These are phyloP conservation scores for Cheilosia scutellata DNA, from an alignment of 2,888 invertebrate genomes.

Conservation along the genomic window DNA sequence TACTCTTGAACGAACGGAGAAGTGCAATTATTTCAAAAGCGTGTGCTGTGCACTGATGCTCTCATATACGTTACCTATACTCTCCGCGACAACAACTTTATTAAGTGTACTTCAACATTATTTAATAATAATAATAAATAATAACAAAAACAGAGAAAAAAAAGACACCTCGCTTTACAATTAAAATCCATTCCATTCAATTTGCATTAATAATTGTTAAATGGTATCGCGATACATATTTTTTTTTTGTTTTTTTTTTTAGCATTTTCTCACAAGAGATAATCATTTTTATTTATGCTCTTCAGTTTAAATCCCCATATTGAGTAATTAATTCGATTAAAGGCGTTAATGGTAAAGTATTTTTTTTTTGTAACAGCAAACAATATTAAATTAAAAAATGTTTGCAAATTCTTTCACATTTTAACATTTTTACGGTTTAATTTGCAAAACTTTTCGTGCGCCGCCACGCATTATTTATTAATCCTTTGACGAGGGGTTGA, in stretches of 20 bases:
- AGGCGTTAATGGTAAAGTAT: conserved; percentile 36
- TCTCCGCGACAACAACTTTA: conserved; percentile 17
- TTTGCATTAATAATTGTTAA: conserved; percentile 70
- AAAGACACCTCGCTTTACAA: conserved; percentile 52
- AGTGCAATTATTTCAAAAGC: neutral
- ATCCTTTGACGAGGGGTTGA: conserved; percentile 25
- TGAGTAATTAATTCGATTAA: conserved; percentile 66
- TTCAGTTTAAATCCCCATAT: conserved; percentile 25
- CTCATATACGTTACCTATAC: too few relatives aligned
- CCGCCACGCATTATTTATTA: conserved; percentile 18
- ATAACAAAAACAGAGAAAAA: conserved; percentile 9
- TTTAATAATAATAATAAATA: conserved; percentile 17
- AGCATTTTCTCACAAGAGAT: conserved; percentile 52
- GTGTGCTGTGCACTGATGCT: neutral
- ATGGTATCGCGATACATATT: conserved; percentile 24
- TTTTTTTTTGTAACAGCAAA: conserved; percentile 21
- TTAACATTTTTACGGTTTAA: conserved; percentile 8
- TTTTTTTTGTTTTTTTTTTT: conserved; percentile 32
- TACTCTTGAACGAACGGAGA: conserved; percentile 17
- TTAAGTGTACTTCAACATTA: conserved; percentile 35
- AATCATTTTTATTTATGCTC: conserved; percentile 32
- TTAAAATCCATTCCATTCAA: conserved; percentile 73
- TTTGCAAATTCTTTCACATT: neutral
- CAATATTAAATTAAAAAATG: conserved; percentile 46
- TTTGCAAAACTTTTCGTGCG: conserved; percentile 18